These are phyloP conservation scores for Poeciliopsis turneri DNA, from an alignment of 2,797 vertebrate genomes.

Conservation along the genomic window DNA sequence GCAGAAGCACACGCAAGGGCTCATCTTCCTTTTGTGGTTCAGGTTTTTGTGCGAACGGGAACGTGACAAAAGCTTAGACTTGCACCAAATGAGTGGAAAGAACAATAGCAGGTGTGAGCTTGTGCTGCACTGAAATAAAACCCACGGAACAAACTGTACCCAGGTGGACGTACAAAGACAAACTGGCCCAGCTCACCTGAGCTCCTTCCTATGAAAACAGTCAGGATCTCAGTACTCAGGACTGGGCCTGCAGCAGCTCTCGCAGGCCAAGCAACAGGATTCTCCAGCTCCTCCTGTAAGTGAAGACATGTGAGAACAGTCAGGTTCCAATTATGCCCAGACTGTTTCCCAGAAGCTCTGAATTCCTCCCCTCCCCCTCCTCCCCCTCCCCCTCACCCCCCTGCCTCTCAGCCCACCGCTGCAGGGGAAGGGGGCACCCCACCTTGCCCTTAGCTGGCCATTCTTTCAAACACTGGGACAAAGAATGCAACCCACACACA, in stretches of 20 bases:
- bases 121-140: slow-evolving; percentile 28
- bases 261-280: slow-evolving; percentile 54
- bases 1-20: neutral
- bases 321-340: slow-evolving; percentile 76
- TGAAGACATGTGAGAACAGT: slow-evolving; percentile 78
- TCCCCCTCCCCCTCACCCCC: too few relatives aligned
- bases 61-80: slow-evolving; percentile 27
- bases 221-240: slow-evolving; percentile 33
- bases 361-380: slow-evolving; percentile 13
- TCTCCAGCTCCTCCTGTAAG: slow-evolving; percentile 71
- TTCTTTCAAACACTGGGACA: slow-evolving; percentile 26
- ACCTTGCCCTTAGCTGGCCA: slow-evolving; percentile 62
- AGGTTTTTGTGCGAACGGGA: slow-evolving; percentile 18
- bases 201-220: slow-evolving; percentile 18
- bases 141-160: slow-evolving; percentile 37
- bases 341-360: slow-evolving; percentile 78
- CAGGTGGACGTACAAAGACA: neutral
- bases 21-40: neutral
- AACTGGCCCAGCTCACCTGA: slow-evolving; percentile 19
- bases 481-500: slow-evolving; percentile 48
- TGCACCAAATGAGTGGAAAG: slow-evolving; percentile 12
- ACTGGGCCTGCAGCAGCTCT: slow-evolving; percentile 45
- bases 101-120: slow-evolving; percentile 42
- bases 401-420: slow-evolving; percentile 55
- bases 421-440: slow-evolving; percentile 63